A percentile compares a stretch with the other conserved stretches of the same genome.
phyloP scores from a whole-genome alignment of 2,888 invertebrate genomes.

The Mechanitis messenoides region DNA sequence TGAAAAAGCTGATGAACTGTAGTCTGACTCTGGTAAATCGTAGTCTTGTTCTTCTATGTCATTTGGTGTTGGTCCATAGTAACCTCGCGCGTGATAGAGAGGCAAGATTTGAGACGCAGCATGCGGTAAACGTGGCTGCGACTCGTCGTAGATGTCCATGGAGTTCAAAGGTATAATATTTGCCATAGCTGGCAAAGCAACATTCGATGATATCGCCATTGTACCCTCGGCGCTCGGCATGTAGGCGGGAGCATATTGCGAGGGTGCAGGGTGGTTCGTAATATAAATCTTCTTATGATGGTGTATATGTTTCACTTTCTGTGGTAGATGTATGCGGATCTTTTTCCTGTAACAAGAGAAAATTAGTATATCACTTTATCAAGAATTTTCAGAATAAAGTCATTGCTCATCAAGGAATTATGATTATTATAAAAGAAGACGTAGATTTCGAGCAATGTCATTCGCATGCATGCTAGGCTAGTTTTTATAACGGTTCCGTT shows the following conservation, averaged over 20 bases:
- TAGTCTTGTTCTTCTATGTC: slow-evolving; percentile 61
- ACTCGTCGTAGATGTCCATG: slow-evolving; percentile 58
- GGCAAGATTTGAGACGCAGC: slow-evolving; percentile 62
- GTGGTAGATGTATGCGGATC: slow-evolving; percentile 75
- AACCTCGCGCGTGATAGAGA: slow-evolving; percentile 65
- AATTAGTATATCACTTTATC: background rate
- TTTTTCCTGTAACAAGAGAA: slow-evolving; percentile 72
- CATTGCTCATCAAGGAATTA: slow-evolving; percentile 12
- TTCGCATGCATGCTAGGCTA: slow-evolving; percentile 52
- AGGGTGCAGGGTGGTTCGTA: slow-evolving; percentile 66
- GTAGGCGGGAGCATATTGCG: slow-evolving; percentile 69
- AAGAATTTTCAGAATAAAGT: slow-evolving; percentile 2
- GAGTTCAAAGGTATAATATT: slow-evolving; percentile 55
- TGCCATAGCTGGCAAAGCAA: slow-evolving; percentile 54
- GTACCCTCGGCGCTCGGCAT: slow-evolving; percentile 64
- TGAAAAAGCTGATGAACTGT: slow-evolving; percentile 45
- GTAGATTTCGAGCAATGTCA: slow-evolving; percentile 31
- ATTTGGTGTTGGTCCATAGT: slow-evolving; percentile 61
- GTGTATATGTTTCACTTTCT: slow-evolving; percentile 75
- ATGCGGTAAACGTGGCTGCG: slow-evolving; percentile 42
- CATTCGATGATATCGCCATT: slow-evolving; percentile 56
- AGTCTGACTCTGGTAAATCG: slow-evolving; percentile 53
- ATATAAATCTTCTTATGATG: slow-evolving; percentile 75
- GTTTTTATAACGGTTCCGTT: slow-evolving; percentile 51
- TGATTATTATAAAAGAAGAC: slow-evolving; percentile 24